Percentiles rank a stretch among this genome's conserved stretches.
Conservation (phyloP, 2,113 vertebrate species). For the Archilochus colubris region DNA sequence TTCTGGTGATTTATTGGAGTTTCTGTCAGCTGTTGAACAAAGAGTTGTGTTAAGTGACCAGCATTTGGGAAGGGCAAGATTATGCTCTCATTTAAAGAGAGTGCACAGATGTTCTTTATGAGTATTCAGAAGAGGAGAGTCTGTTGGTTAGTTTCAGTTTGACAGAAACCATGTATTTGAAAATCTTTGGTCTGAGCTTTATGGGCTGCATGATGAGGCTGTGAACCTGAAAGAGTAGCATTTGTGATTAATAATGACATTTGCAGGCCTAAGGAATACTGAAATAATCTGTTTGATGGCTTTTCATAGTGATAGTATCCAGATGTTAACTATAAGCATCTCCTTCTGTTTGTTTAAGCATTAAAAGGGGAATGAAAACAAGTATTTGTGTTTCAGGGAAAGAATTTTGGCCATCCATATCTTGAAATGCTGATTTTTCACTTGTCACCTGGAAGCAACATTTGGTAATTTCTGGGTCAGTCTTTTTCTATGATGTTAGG, state of each 20-base stretch:
- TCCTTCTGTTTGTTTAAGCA: constrained; percentile 7
- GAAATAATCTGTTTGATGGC: constrained; percentile 8
- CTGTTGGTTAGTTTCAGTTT: neutral
- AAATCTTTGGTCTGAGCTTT: constrained; percentile 28
- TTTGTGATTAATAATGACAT: constrained; percentile 55
- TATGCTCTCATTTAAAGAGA: neutral
- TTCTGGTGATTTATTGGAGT: constrained; percentile 28
- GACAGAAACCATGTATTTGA: constrained; percentile 24
- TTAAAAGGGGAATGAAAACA: constrained; percentile 24
- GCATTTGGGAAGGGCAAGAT: neutral
- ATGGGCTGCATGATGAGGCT: neutral
- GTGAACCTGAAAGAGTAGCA: constrained; percentile 38
- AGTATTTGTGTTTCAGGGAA: neutral
- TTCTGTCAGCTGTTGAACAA: neutral
- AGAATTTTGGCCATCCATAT: neutral
- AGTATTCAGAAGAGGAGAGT: neutral
- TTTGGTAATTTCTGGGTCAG: neutral
- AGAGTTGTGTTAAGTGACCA: neutral
- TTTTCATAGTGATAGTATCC: constrained; percentile 34
- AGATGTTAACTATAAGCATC: constrained; percentile 56
- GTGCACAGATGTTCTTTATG: constrained; percentile 34
- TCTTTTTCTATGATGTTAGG: neutral
- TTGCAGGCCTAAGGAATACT: constrained; percentile 25
- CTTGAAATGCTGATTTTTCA: neutral
- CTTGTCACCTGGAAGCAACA: neutral